These are phyloP conservation scores for Aspiorhynchus laticeps DNA, from an alignment of 2,113 vertebrate species.

Conservation along the genomic window DNA sequence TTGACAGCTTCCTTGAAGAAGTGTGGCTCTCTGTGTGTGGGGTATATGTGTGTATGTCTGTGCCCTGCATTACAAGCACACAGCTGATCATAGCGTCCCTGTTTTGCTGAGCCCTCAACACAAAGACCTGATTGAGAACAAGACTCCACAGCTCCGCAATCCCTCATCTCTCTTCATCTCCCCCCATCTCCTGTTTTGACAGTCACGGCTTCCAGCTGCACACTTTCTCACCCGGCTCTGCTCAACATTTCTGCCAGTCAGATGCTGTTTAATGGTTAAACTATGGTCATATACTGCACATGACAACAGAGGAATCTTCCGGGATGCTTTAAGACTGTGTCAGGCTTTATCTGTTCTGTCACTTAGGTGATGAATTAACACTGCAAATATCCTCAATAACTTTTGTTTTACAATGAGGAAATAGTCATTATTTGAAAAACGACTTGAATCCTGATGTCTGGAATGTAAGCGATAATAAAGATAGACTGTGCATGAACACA, in stretches of 20 bases:
- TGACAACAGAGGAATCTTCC: background rate
- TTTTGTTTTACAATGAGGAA: background rate
- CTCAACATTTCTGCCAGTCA: background rate
- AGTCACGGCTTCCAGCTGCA: background rate
- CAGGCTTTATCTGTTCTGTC: background rate
- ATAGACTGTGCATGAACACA: background rate
- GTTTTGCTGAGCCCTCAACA: conserved; percentile 67
- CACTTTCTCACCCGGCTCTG: background rate
- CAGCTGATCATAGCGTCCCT: conserved; percentile 73
- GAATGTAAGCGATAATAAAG: background rate
- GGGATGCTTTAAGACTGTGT: background rate
- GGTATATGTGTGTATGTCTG: conserved; percentile 57
- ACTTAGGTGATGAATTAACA: background rate
- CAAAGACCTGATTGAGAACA: conserved; percentile 75
- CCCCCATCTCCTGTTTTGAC: background rate
- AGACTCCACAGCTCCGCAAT: conserved; percentile 39
- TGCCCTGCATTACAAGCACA: conserved; percentile 74
- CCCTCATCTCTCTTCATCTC: conserved; percentile 43
- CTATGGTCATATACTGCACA: background rate
- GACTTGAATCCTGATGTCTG: background rate
- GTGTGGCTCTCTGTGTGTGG: background rate
- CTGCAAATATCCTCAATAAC: background rate
- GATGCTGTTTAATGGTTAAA: conserved; percentile 11
- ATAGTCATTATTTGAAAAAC: background rate
- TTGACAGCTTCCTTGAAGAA: conserved; percentile 4